Conservation (phyloP, 1,140 invertebrate genomes). For the Melanaphis sacchari region DNA sequence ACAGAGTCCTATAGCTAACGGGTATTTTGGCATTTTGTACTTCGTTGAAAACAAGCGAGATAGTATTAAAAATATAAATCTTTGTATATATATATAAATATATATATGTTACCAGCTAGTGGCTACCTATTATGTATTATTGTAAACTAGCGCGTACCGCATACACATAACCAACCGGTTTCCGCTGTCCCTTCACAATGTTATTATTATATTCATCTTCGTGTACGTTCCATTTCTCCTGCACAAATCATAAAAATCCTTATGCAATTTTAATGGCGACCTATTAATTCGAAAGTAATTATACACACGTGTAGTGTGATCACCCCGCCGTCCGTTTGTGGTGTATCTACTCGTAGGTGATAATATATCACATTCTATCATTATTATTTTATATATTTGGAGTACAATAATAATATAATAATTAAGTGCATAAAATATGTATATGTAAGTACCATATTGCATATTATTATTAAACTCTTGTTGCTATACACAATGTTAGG, state of each 20-base stretch:
- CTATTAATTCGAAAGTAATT: conserved; percentile 53
- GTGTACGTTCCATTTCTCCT: conserved; percentile 8
- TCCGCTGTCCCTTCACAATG: neutral
- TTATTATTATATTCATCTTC: conserved; percentile 30
- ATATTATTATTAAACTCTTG: neutral
- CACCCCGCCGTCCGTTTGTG: neutral
- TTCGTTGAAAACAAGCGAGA: conserved; percentile 10
- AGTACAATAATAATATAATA: neutral
- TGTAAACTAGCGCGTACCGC: neutral
- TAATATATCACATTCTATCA: neutral
- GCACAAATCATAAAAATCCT: neutral
- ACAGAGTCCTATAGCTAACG: conserved; percentile 35
- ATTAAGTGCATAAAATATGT: neutral
- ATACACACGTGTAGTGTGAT: neutral
- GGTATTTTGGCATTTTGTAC: neutral
- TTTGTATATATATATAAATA: neutral
- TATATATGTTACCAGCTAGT: neutral
- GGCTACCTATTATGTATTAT: neutral
- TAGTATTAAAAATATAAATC: neutral
- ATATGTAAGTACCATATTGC: neutral
- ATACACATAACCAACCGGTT: conserved; percentile 32
- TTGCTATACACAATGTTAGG: neutral
- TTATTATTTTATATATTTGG: neutral
- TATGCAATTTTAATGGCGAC: conserved; percentile 23
- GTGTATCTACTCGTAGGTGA: neutral